These are phyloP conservation scores for Adelosebastes latens DNA, from an alignment of 2,797 vertebrate genomes.

Conservation along the genomic window DNA sequence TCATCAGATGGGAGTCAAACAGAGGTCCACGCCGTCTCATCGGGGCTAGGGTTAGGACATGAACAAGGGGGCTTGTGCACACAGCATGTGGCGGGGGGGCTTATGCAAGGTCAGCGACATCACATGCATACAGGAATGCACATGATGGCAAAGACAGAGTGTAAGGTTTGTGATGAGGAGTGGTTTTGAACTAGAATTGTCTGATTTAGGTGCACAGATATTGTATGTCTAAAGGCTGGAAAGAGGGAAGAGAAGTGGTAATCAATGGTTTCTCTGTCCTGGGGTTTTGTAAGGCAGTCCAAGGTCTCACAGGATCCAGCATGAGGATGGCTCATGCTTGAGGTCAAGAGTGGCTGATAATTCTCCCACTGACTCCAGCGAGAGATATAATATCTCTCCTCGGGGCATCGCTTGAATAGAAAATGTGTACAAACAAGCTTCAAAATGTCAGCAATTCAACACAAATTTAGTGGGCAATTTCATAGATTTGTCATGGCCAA, in stretches of 20 bases:
- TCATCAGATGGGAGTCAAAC: slow-evolving; percentile 82
- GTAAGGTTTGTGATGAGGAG: slow-evolving; percentile 34
- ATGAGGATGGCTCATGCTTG: slow-evolving; percentile 76
- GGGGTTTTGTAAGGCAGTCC: slow-evolving; percentile 64
- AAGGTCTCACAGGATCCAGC: slow-evolving; percentile 75
- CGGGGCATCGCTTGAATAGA: slow-evolving; percentile 41
- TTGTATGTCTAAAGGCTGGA: slow-evolving; percentile 51
- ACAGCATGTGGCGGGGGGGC: slow-evolving; percentile 28
- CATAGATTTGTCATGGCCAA: slow-evolving; percentile 21
- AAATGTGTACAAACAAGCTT: slow-evolving; percentile 57
- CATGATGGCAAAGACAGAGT: slow-evolving; percentile 48
- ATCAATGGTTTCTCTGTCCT: slow-evolving; percentile 81
- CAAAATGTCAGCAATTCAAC: slow-evolving; percentile 43
- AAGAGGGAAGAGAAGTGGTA: slow-evolving; percentile 43
- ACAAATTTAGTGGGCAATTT: slow-evolving; percentile 18
- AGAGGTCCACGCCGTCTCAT: slow-evolving; percentile 43
- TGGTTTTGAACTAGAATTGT: slow-evolving; percentile 29
- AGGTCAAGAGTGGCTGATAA: slow-evolving; percentile 70
- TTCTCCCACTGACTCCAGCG: slow-evolving; percentile 60
- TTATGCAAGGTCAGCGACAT: slow-evolving; percentile 54
- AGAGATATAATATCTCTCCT: slow-evolving; percentile 49
- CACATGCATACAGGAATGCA: slow-evolving; percentile 61
- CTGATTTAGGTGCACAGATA: slow-evolving; percentile 56
- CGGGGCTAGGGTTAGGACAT: slow-evolving; percentile 41
- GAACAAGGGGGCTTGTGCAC: slow-evolving; percentile 57